Conservation (phyloP, 2,797 vertebrate species). For the Pseudotriccus pelzelni region DNA sequence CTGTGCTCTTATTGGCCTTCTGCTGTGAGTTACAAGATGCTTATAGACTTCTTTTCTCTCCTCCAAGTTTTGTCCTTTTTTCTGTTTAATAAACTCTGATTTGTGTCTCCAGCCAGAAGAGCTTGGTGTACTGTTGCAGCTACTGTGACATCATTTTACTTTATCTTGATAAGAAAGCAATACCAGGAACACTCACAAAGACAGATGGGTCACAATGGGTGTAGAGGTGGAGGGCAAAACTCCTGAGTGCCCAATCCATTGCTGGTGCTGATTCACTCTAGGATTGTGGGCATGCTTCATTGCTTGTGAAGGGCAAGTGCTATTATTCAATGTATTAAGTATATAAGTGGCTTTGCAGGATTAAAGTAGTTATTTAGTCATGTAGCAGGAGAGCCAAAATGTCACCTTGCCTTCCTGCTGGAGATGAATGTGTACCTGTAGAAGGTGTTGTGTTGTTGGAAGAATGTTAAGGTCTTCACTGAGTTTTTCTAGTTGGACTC, state of each 20-base stretch:
- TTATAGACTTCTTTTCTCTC: constrained; percentile 6
- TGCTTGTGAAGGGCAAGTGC: neutral
- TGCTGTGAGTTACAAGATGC: neutral
- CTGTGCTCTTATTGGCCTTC: constrained; percentile 13
- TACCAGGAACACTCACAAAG: neutral
- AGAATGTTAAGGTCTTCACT: neutral
- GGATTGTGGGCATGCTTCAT: neutral
- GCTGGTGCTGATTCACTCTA: neutral
- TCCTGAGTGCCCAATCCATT: neutral
- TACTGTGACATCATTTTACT: neutral
- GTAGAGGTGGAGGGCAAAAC: neutral
- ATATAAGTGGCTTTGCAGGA: neutral
- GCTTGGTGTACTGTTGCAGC: neutral
- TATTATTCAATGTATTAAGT: neutral
- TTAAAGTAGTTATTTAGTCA: neutral
- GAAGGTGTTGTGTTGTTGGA: neutral
- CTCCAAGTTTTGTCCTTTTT: neutral
- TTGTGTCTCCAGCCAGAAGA: constrained; percentile 13
- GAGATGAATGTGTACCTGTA: neutral
- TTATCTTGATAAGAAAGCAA: neutral
- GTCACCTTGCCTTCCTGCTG: neutral
- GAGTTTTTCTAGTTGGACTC: neutral
- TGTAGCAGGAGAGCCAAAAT: neutral
- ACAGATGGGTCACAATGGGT: neutral
- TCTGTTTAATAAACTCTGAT: constrained; percentile 23